These are phyloP conservation scores for Bombus pascuorum DNA, from an alignment of 1,140 invertebrate species.

Conservation along the genomic window DNA sequence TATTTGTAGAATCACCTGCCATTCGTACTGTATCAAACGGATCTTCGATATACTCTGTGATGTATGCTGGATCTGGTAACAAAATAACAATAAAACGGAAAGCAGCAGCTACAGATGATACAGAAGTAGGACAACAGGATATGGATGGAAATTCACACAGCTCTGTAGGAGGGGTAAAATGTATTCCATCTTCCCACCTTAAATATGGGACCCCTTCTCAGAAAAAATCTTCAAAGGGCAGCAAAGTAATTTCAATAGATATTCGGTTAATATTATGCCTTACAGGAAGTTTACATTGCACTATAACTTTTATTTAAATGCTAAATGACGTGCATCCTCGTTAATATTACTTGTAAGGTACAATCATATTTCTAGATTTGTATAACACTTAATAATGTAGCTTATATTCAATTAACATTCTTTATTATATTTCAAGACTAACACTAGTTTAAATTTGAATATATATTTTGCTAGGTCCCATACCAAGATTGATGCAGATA, in stretches of 20 bases:
- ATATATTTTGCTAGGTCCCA: slow-evolving; percentile 55
- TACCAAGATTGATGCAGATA: slow-evolving; percentile 66
- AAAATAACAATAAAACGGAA: slow-evolving; percentile 93
- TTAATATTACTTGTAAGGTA: slow-evolving; percentile 65
- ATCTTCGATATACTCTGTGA: slow-evolving; percentile 89
- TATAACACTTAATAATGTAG: slow-evolving; percentile 54
- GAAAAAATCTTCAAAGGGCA: slow-evolving; percentile 80
- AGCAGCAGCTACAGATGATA: slow-evolving; percentile 82
- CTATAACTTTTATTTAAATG: slow-evolving; percentile 57
- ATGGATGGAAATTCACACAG: slow-evolving; percentile 70
- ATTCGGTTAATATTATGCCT: slow-evolving; percentile 64
- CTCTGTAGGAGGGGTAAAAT: slow-evolving; percentile 78
- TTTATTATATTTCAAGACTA: slow-evolving; percentile 51
- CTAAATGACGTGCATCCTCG: slow-evolving; percentile 53
- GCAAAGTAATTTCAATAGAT: slow-evolving; percentile 78
- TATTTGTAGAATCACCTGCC: slow-evolving; percentile 75
- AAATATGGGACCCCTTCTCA: slow-evolving; percentile 76
- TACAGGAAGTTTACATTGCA: slow-evolving; percentile 50
- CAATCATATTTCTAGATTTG: slow-evolving; percentile 49
- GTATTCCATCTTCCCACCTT: slow-evolving; percentile 80
- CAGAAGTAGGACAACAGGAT: slow-evolving; percentile 71
- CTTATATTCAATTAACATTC: slow-evolving; percentile 41
- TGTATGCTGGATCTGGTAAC: slow-evolving; percentile 90
- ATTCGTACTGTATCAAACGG: slow-evolving; percentile 86
- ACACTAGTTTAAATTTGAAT: slow-evolving; percentile 48